These are phyloP conservation scores for Scaptomyza flava DNA, from an alignment of 2,888 invertebrate genomes.

Conservation along the genomic window DNA sequence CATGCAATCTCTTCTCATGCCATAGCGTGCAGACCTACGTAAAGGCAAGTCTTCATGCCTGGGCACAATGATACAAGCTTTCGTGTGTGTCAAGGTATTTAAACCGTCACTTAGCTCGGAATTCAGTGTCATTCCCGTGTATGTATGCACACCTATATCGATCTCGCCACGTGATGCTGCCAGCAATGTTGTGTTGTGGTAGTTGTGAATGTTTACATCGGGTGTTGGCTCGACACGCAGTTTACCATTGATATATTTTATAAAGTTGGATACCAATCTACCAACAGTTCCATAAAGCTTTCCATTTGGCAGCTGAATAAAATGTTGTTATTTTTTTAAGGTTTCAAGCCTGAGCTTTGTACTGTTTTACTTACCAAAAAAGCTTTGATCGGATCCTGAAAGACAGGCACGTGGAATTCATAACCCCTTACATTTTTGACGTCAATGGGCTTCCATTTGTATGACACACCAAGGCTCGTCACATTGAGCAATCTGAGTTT, in stretches of 20 bases:
- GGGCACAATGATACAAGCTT: conserved; percentile 56
- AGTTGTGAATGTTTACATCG: conserved; percentile 41
- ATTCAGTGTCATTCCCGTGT: conserved; percentile 19
- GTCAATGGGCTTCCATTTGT: conserved; percentile 18
- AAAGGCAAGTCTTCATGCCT: background rate
- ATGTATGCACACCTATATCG: conserved; percentile 48
- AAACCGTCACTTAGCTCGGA: conserved; percentile 12
- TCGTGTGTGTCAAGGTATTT: conserved; percentile 3
- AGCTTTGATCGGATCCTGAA: conserved; percentile 27
- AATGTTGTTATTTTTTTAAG: background rate
- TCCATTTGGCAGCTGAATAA: conserved; percentile 41
- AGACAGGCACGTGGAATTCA: conserved; percentile 47
- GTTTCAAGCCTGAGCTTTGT: background rate
- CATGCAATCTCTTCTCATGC: background rate
- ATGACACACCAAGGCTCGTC: conserved; percentile 20
- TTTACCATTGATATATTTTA: conserved; percentile 27
- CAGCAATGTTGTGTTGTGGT: conserved; percentile 34
- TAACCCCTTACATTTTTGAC: conserved; percentile 44
- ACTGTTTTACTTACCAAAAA: conserved; percentile 38
- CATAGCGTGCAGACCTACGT: background rate
- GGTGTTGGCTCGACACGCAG: conserved; percentile 17
- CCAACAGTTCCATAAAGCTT: conserved; percentile 31
- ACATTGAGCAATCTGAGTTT: conserved; percentile 33
- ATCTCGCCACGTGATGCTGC: conserved; percentile 32
- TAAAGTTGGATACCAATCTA: conserved; percentile 21